Evolutionary conservation across 2,888 invertebrate genomes (phyloP).

Genomic region (Mycalesis mineus): DNA sequence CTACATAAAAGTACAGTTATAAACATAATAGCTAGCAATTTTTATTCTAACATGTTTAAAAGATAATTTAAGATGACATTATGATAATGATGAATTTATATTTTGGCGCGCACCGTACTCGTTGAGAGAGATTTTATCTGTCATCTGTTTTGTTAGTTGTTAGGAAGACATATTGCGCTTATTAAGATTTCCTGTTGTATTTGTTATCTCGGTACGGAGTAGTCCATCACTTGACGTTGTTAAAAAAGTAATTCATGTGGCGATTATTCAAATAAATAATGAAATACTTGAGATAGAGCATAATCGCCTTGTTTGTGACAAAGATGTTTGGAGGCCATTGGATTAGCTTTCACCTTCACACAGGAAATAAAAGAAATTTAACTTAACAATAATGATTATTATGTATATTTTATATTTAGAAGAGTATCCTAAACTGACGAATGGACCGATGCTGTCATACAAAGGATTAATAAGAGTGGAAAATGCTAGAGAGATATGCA

Average conservation of each 20-base stretch:
- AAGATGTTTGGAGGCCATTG: no score
- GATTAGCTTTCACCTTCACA: no score
- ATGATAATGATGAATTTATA: constrained; percentile 16
- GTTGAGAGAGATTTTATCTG: not conserved
- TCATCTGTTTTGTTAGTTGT: not conserved
- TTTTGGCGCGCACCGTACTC: not conserved
- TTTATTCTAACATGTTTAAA: not conserved
- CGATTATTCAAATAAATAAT: no score
- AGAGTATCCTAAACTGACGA: no score
- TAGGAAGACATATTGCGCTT: not conserved
- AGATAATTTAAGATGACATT: constrained; percentile 21
- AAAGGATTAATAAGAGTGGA: no score
- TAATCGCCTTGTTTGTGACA: no score
- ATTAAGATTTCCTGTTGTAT: not conserved
- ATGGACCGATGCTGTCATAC: no score
- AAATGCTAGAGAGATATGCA: no score
- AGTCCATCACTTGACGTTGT: not conserved
- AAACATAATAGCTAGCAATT: constrained; percentile 5
- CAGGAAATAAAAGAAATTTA: no score
- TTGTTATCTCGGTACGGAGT: not conserved
- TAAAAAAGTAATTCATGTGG: not conserved
- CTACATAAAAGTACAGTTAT: constrained; percentile 9
- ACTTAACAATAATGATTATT: no score
- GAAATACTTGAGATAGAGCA: no score
- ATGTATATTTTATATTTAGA: no score